Evolutionary conservation across 2,113 vertebrate genomes (phyloP).

Genomic region (Taxidea taxus): DNA sequence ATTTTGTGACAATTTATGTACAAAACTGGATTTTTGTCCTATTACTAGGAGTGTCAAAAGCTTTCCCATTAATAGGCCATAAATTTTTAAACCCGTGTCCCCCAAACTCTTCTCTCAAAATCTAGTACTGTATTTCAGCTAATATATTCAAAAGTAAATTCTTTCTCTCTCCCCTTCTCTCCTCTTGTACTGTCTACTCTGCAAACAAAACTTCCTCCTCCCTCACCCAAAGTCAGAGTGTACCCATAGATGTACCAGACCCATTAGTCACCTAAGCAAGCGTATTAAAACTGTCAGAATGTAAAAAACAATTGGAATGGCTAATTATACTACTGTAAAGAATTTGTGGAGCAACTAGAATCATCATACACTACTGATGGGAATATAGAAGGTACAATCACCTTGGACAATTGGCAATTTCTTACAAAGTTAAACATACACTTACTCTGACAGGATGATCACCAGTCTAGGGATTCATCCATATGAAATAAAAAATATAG

Average conservation of each 20-base stretch:
- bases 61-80: not conserved
- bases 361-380: rapidly evolving
- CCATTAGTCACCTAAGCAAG: not conserved
- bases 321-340: not conserved
- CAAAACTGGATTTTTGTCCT: not conserved
- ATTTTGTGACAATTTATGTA: not conserved
- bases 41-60: not conserved
- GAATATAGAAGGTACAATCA: not conserved
- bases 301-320: not conserved
- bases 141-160: not conserved
- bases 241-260: not conserved
- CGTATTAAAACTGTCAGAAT: not conserved
- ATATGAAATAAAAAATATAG: not conserved
- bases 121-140: not conserved
- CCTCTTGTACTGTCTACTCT: not conserved
- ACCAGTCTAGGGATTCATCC: not conserved
- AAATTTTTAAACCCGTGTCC: not conserved
- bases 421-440: not conserved
- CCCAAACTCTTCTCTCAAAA: not conserved
- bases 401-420: not conserved
- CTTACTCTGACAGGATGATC: not conserved
- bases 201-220: not conserved
- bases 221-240: not conserved
- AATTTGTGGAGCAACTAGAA: not conserved
- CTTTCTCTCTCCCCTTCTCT: not conserved